Conservation (phyloP, 2,113 vertebrate species). For the Ochotona curzoniae region DNA sequence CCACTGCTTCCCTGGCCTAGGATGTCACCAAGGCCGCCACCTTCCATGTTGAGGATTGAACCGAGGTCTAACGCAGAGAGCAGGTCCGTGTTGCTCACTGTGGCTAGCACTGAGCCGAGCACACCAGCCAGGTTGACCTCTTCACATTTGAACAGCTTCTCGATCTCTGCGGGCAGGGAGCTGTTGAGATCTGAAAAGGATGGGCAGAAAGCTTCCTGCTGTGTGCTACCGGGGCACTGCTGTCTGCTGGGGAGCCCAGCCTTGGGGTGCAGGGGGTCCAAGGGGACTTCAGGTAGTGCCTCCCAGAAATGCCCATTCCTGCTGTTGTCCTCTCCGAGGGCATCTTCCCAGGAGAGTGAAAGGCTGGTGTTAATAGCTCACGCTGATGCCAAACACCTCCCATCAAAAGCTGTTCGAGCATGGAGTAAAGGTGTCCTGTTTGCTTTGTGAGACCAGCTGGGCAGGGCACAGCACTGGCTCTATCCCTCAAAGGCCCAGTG, state of each 20-base stretch:
- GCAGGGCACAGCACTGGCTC: not conserved
- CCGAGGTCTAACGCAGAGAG: not conserved
- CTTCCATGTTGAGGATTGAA: not conserved
- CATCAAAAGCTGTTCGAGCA: not conserved
- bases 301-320: not conserved
- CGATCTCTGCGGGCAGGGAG: conserved; percentile 25
- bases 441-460: not conserved
- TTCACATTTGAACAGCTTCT: conserved; percentile 41
- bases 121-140: not conserved
- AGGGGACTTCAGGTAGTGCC: not conserved
- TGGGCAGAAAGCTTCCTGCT: not conserved
- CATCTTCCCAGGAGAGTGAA: not conserved
- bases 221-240: not conserved
- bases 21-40: not conserved
- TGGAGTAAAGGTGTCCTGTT: not conserved
- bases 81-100: not conserved
- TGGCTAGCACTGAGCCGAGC: not conserved
- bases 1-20: not conserved
- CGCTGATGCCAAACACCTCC: not conserved
- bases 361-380: not conserved
- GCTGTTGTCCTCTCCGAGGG: not conserved
- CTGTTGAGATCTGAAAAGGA: conserved; percentile 59
- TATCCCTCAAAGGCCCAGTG: not conserved
- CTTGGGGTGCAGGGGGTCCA: not conserved
- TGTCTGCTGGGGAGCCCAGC: not conserved